Percentiles rank a stretch among this genome's conserved stretches.
phyloP scores from a whole-genome alignment of 1,140 invertebrate genomes.

The Zophobas morio region DNA sequence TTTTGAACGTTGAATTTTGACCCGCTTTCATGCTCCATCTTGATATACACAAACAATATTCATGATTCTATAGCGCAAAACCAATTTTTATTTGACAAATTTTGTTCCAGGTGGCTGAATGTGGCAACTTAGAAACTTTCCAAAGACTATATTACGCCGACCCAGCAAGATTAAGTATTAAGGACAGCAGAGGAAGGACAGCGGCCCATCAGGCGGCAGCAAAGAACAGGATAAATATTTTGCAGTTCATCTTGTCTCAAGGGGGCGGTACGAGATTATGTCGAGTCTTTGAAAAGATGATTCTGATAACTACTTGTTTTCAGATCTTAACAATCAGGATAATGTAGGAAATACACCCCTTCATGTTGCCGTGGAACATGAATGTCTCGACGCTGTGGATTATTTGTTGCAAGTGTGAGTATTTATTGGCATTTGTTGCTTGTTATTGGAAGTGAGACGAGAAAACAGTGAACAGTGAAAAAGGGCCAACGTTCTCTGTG shows the following conservation, averaged over 20 bases:
- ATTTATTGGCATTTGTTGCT: neutral
- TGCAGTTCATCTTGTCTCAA: slow-evolving; percentile 81
- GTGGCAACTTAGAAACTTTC: slow-evolving; percentile 86
- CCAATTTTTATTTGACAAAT: neutral
- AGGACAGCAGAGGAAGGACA: slow-evolving; percentile 80
- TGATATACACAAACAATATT: no score
- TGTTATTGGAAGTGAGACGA: neutral
- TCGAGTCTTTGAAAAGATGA: neutral
- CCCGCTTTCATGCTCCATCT: no score
- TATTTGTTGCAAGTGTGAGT: slow-evolving; percentile 80
- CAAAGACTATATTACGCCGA: slow-evolving; percentile 79
- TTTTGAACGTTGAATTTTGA: no score
- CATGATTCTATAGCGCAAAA: no score
- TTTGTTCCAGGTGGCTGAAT: slow-evolving; percentile 81
- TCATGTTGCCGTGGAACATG: slow-evolving; percentile 84
- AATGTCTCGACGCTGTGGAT: slow-evolving; percentile 79
- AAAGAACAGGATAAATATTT: slow-evolving; percentile 81
- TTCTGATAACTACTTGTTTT: slow-evolving; percentile 57
- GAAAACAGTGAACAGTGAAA: no score
- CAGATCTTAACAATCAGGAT: slow-evolving; percentile 84
- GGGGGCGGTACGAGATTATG: slow-evolving; percentile 75
- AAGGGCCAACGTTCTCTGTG: no score
- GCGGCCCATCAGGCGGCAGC: slow-evolving; percentile 85
- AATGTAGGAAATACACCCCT: slow-evolving; percentile 85
- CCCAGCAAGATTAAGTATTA: slow-evolving; percentile 76